Evolutionary conservation across 2,888 invertebrate genomes (phyloP).

Genomic region (Agrilus mali): DNA sequence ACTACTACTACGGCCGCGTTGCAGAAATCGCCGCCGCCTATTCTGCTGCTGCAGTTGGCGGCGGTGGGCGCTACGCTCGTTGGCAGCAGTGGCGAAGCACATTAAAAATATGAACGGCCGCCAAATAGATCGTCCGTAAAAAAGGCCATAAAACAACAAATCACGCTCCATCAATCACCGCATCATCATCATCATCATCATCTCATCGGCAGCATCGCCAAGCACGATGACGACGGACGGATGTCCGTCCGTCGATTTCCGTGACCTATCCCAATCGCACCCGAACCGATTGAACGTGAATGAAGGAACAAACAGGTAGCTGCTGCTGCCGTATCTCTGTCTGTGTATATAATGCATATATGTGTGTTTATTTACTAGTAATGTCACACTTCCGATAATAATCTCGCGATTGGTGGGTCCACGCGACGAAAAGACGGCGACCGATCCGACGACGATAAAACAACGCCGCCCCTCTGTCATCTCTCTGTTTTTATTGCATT

Average conservation of each 20-base stretch:
- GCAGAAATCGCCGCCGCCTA: constrained; percentile 3
- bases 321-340: constrained; percentile 1
- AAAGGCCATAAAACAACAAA: constrained; percentile 30
- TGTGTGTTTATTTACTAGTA: constrained; percentile 9
- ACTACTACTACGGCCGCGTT: constrained; percentile 1
- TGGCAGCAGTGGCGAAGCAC: constrained; percentile 8
- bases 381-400: constrained; percentile 30
- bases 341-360: constrained; percentile 2
- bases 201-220: too few species aligned
- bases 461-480: constrained; percentile 21
- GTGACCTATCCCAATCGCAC: constrained; percentile 26
- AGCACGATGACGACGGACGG: too few species aligned
- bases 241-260: constrained; percentile 9
- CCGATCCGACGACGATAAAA: too few species aligned
- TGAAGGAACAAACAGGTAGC: constrained; percentile 14
- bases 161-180: constrained; percentile 25
- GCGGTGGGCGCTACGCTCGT: constrained; percentile 1
- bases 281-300: constrained; percentile 18
- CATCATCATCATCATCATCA: constrained; percentile 1
- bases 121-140: constrained; percentile 26
- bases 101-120: constrained; percentile 12
- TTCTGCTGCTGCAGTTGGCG: constrained; percentile 1
- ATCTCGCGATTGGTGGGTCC: constrained; percentile 24
- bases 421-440: constrained; percentile 9
- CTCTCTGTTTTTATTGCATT: constrained; percentile 29